phyloP scores from a whole-genome alignment of 2,888 invertebrate species.

The Zygothrica quintamaculata region DNA sequence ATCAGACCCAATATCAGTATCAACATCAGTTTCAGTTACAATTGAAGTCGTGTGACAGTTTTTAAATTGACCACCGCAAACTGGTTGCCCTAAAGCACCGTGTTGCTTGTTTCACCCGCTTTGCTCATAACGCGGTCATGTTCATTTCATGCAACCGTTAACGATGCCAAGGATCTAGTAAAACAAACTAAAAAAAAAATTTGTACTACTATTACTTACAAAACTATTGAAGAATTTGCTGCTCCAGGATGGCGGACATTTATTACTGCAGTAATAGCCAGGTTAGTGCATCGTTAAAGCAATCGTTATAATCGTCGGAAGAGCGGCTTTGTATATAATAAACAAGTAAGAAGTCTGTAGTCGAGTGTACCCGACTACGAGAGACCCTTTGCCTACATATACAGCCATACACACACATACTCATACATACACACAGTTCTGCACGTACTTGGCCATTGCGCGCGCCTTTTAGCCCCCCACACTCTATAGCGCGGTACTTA shows the following conservation, averaged over 20 bases:
- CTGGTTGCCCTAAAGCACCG: constrained; percentile 45
- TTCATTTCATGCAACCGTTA: constrained; percentile 32
- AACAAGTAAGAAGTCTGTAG: too few relatives aligned
- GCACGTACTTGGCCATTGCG: too few relatives aligned
- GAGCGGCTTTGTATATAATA: not conserved
- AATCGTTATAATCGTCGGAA: not conserved
- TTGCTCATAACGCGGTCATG: constrained; percentile 60
- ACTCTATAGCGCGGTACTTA: too few relatives aligned
- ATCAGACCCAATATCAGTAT: constrained; percentile 8
- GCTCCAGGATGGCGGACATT: constrained; percentile 76
- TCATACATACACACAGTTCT: too few relatives aligned
- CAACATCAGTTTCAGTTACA: constrained; percentile 35
- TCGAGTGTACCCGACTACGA: too few relatives aligned
- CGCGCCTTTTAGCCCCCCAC: too few relatives aligned
- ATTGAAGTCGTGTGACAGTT: constrained; percentile 50
- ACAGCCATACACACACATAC: too few relatives aligned
- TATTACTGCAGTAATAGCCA: constrained; percentile 77
- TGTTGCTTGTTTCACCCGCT: constrained; percentile 31
- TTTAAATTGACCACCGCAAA: constrained; percentile 37
- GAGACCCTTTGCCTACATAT: too few relatives aligned
- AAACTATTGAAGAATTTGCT: constrained; percentile 9
- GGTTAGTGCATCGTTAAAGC: constrained; percentile 49
- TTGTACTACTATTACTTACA: constrained; percentile 1
- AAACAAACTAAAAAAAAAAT: not conserved
- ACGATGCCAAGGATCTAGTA: constrained; percentile 1